These are phyloP conservation scores for Bombyx huttoni DNA, from an alignment of 2,888 invertebrate species.

Conservation along the genomic window DNA sequence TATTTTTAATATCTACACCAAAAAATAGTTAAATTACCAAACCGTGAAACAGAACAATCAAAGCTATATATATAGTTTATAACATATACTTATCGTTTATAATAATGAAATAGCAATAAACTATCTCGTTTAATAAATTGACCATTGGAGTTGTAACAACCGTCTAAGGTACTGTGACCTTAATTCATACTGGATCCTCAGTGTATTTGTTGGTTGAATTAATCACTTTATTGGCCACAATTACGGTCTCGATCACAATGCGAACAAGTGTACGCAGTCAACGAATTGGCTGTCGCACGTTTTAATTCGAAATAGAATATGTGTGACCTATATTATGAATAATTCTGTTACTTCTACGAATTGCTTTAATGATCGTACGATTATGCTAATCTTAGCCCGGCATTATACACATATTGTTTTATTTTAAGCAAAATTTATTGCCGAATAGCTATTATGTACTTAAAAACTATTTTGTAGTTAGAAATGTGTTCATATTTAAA, in stretches of 20 bases:
- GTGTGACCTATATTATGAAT: not conserved
- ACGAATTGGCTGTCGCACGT: constrained; percentile 21
- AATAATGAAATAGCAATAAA: constrained; percentile 21
- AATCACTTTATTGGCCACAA: constrained; percentile 63
- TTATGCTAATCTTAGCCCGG: no score
- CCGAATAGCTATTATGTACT: no score
- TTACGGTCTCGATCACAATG: constrained; percentile 35
- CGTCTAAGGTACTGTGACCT: constrained; percentile 35
- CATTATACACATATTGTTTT: no score
- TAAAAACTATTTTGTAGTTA: no score
- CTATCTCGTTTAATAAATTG: constrained; percentile 35
- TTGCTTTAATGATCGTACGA: not conserved
- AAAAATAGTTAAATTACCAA: not conserved
- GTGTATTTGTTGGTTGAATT: constrained; percentile 52
- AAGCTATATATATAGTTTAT: no score
- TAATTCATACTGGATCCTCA: constrained; percentile 58
- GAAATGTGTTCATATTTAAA: no score
- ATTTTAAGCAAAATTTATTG: no score
- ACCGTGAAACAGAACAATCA: not conserved
- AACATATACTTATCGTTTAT: not conserved
- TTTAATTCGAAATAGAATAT: constrained; percentile 9
- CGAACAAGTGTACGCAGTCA: constrained; percentile 25
- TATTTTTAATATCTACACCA: not conserved
- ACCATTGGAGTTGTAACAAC: constrained; percentile 26
- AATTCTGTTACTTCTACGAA: not conserved